Base-by-base conservation (phyloP, 2,888 invertebrate species). In the Ceramica pisi region DNA sequence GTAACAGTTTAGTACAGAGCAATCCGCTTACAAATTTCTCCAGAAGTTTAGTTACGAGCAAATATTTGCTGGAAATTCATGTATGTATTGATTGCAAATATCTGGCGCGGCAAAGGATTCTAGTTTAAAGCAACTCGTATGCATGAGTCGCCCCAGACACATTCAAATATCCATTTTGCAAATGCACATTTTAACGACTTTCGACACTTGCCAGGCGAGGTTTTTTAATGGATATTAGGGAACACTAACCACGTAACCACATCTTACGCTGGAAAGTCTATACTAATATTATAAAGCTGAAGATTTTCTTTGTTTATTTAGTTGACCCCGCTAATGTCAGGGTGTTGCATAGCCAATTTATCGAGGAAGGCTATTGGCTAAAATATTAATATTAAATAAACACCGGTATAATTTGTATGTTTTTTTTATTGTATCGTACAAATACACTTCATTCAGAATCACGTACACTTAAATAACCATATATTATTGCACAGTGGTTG, bases 121-220 rank as follows among this genome's bases (percentile, higher is more conserved):
- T 68, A 65, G 57, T 80, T 59, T 76, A 66, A 72, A 59, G 65
- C 38, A 53, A 72, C 77, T 77, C 62, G 68, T 64, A 77, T 81
- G 77, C 73, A 81, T 61, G 77, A 31, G 35, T 60, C 68, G 68
- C 66, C 48, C 31, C 81, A 81, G 73, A 80, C 81, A 77, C 72
- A 64, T 77, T 81, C 77, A 81, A 81, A 80, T 77, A 77, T 44
- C 77, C 78, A 80, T 81, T 81, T 80, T 53, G 51, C 59, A 66
- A 80, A 81, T 80, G 79, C 81, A 81, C 81, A 68, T 72, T 80
- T 81, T 81, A 81, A 80, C 77, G 79, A 81, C 78, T 66, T 68
- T 72, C 48, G 65, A 31, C 57, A 60, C 68, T 72, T 77, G 51
- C 72, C 71, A 63, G 75, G 81, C 41, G 62, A 51, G 8, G 26